Conservation (phyloP, 2,113 vertebrate species). For the Carollia perspicillata region DNA sequence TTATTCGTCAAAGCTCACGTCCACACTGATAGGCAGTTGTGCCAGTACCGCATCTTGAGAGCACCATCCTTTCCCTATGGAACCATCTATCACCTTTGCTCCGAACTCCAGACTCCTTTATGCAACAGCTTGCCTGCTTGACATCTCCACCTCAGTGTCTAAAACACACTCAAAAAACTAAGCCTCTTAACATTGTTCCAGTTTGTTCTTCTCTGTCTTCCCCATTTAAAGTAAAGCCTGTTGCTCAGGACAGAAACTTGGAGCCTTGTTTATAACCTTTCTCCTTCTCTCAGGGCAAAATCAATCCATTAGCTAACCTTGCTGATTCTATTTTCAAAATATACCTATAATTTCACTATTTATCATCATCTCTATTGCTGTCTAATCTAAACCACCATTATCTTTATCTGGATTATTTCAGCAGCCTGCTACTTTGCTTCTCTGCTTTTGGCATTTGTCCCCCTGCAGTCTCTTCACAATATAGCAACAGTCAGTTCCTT, state of each 20-base stretch:
- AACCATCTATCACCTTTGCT: background rate
- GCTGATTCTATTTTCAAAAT: constrained; percentile 24
- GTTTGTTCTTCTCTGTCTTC: background rate
- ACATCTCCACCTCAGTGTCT: background rate
- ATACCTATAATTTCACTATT: background rate
- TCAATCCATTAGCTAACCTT: background rate
- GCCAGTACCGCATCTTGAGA: background rate
- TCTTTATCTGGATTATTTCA: background rate
- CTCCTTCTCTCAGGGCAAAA: background rate
- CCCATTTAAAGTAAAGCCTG: background rate
- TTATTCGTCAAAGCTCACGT: background rate
- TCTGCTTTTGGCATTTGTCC: background rate
- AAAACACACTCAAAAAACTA: background rate
- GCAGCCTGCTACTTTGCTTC: background rate
- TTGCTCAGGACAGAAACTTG: background rate
- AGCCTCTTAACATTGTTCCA: background rate
- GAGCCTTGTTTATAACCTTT: background rate
- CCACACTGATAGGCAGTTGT: background rate
- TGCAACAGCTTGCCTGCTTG: background rate
- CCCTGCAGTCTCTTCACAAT: background rate
- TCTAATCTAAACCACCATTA: background rate
- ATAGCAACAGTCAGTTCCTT: background rate
- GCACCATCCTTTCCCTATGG: background rate
- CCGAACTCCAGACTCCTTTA: background rate
- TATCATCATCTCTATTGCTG: background rate